Evolutionary conservation across 2,888 invertebrate genomes (phyloP), one percentile per base, ranked within the genome.

Genomic region (Nymphalis urticae): DNA sequence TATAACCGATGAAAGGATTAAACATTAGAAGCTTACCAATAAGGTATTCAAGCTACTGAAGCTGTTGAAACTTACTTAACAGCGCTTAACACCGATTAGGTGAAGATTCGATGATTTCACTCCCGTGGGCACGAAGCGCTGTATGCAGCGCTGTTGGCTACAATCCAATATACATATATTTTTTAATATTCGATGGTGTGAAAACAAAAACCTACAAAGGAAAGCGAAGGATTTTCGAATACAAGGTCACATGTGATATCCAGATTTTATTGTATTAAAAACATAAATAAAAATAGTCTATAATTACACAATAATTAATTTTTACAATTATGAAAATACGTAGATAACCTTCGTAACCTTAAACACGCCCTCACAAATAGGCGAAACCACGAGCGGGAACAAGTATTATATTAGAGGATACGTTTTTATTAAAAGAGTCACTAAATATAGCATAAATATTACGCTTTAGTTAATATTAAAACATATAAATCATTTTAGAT

Each of bases 101-200:
- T 64, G 68, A 59, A 64, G 64, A 68, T 68, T 63, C 42, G 42
- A 58, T 42, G 58, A 58, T 58, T 58, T 58, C 19, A 58, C 36
- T 58, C 58, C 58, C 42, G 58, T 58, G 58, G 58, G 42, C n/a
- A 58, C 58, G 21, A 13, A 16, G 19, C 64, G 67, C 63, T 51
- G 62, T 62, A 32, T 16, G 27, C 54, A 17, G 54, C 32, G 54
- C 54, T 56, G 51, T 77, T 90, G 91, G 91, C 87, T 48, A 66
- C 62, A 32, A 17, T 85, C 91, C 90, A 90, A 84, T 81, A 82
- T 82, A 81, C 82, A 79, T 81, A 69, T 82, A 85, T 85, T 82
- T 83, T 13, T 42, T 84, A 77, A 81, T 79, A 79, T 78, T 75
- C 76, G 73, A 72, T 78, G 75, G 71, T 68, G 72, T 79, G 77